A percentile compares a stretch with the other conserved stretches of the same genome.
These are phyloP conservation scores for Actinopyga echinites DNA, from an alignment of 53 echinoderm and acorn worm species.

Conservation along the genomic window DNA sequence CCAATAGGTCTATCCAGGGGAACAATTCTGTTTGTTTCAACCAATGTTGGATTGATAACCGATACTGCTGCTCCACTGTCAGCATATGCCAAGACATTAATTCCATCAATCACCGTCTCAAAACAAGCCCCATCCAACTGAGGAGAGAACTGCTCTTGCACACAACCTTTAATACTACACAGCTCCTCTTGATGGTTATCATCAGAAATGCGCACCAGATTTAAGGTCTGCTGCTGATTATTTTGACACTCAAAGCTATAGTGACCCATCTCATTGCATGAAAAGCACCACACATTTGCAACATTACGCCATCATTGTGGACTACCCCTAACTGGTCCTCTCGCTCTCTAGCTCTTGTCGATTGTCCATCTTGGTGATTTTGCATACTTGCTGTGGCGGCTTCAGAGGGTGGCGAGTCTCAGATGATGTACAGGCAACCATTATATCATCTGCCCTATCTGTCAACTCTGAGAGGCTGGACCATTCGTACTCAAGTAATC, in stretches of 20 bases:
- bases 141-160: neutral
- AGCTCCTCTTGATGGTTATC: neutral
- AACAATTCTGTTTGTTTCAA: neutral
- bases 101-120: neutral
- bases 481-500: conserved; percentile 15
- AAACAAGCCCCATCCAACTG: neutral
- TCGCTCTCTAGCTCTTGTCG: too few relatives aligned
- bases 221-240: neutral
- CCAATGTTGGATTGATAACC: neutral
- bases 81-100: neutral
- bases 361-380: too few relatives aligned
- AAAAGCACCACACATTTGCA: too few relatives aligned
- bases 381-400: too few relatives aligned
- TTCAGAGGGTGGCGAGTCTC: too few relatives aligned
- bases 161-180: neutral
- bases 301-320: too few relatives aligned
- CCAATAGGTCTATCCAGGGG: neutral
- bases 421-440: conserved; percentile 6
- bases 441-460: conserved; percentile 17
- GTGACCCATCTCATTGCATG: neutral
- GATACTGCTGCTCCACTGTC: neutral
- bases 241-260: conserved; percentile 6
- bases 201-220: neutral
- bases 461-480: neutral
- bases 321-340: too few relatives aligned